Conservation (phyloP, 2,113 vertebrate species). For the Phrynosoma blainvillii region DNA sequence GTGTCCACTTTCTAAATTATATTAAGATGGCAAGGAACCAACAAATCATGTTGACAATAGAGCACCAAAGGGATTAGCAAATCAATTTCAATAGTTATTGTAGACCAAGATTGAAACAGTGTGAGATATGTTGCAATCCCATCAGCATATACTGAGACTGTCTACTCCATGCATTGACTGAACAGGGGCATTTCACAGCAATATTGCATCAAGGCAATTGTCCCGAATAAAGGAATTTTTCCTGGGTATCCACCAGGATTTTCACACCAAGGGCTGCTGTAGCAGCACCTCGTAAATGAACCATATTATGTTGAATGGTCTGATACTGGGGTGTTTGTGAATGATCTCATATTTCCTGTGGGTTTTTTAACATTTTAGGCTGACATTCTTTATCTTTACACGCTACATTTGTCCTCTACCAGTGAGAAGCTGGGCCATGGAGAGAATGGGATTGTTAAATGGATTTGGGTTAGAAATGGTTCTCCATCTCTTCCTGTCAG, state of each 20-base stretch:
- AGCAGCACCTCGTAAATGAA: background rate
- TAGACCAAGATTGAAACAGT: background rate
- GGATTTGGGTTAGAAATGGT: background rate
- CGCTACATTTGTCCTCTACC: background rate
- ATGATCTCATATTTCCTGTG: background rate
- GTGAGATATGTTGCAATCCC: background rate
- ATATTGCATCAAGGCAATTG: background rate
- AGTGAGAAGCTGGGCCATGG: background rate
- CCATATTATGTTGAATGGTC: background rate
- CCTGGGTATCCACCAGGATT: background rate
- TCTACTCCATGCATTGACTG: background rate
- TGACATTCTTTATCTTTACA: background rate
- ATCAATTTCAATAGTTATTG: background rate
- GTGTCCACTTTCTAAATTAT: rapidly evolving
- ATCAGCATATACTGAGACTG: background rate
- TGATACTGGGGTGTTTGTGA: background rate
- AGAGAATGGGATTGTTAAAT: background rate
- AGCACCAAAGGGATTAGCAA: background rate
- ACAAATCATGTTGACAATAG: background rate
- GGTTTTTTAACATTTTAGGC: background rate
- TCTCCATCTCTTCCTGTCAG: background rate
- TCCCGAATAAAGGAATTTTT: background rate
- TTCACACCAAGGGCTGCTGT: background rate
- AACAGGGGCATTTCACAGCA: background rate
- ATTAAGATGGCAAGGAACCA: background rate